These are phyloP conservation scores for Lucinisca nassula DNA, from an alignment of 2,888 invertebrate genomes.

Conservation along the genomic window DNA sequence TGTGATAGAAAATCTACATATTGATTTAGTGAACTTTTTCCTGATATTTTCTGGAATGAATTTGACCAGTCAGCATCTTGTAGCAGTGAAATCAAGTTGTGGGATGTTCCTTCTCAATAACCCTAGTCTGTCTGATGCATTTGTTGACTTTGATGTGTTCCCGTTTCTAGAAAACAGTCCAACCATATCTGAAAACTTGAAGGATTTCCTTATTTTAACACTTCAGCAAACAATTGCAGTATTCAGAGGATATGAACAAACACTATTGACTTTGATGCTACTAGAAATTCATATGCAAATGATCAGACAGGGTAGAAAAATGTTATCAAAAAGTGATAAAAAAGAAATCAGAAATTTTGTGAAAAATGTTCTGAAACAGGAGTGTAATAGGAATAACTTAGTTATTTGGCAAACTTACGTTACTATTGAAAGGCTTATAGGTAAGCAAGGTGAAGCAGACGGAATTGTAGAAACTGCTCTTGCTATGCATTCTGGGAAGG, in stretches of 20 bases:
- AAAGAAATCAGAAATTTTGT: conserved; percentile 84
- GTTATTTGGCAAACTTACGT: conserved; percentile 85
- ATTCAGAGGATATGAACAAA: conserved; percentile 66
- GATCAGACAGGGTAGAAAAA: background rate
- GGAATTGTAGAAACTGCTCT: conserved; percentile 83
- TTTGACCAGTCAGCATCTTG: background rate
- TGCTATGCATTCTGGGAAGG: conserved; percentile 72
- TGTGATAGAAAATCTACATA: conserved; percentile 52
- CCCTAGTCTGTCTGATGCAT: background rate
- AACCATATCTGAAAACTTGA: background rate
- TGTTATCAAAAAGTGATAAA: conserved; percentile 60
- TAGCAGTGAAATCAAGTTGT: background rate
- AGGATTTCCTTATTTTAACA: conserved; percentile 39
- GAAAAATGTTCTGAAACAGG: conserved; percentile 85
- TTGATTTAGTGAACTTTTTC: conserved; percentile 48
- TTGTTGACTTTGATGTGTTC: background rate
- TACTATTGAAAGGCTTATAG: conserved; percentile 79
- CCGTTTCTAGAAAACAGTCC: background rate
- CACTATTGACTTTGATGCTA: conserved; percentile 69
- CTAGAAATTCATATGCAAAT: conserved; percentile 44
- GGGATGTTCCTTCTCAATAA: background rate
- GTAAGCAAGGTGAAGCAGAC: conserved; percentile 82
- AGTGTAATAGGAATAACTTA: conserved; percentile 85
- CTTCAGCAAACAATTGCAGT: conserved; percentile 62
- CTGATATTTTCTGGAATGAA: conserved; percentile 54